These are phyloP conservation scores for Lepidonotus clava DNA, from an alignment of 2,888 invertebrate genomes.

Conservation along the genomic window DNA sequence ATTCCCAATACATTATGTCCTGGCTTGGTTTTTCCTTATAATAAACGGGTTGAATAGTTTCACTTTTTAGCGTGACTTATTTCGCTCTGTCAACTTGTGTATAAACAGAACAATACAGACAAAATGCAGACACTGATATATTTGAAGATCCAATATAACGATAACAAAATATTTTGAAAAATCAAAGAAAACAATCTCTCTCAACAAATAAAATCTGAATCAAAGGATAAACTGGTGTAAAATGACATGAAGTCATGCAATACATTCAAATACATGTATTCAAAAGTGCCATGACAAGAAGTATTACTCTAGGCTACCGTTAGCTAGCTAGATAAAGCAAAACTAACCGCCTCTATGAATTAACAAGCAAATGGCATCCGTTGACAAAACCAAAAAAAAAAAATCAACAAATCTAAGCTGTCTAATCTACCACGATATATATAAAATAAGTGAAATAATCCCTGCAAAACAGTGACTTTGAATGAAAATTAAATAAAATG, in stretches of 20 bases:
- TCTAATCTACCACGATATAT: neutral
- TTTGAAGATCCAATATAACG: too few relatives aligned
- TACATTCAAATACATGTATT: neutral
- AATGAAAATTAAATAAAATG: neutral
- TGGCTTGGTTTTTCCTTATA: too few relatives aligned
- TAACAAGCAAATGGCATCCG: neutral
- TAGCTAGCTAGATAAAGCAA: neutral
- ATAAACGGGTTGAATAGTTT: too few relatives aligned
- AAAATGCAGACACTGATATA: neutral
- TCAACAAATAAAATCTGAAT: too few relatives aligned
- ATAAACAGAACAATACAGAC: neutral
- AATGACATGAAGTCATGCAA: too few relatives aligned
- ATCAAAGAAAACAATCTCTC: too few relatives aligned
- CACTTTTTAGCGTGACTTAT: too few relatives aligned
- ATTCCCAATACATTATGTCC: too few relatives aligned
- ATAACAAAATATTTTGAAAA: too few relatives aligned
- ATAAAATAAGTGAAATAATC: neutral
- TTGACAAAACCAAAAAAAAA: neutral
- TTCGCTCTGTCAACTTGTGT: too few relatives aligned
- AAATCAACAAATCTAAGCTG: neutral
- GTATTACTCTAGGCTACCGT: neutral
- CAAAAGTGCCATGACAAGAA: too few relatives aligned
- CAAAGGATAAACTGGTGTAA: too few relatives aligned
- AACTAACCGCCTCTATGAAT: neutral
- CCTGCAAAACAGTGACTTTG: neutral